These are phyloP conservation scores for Microplitis demolitor DNA, from an alignment of 1,140 invertebrate species.

Conservation along the genomic window DNA sequence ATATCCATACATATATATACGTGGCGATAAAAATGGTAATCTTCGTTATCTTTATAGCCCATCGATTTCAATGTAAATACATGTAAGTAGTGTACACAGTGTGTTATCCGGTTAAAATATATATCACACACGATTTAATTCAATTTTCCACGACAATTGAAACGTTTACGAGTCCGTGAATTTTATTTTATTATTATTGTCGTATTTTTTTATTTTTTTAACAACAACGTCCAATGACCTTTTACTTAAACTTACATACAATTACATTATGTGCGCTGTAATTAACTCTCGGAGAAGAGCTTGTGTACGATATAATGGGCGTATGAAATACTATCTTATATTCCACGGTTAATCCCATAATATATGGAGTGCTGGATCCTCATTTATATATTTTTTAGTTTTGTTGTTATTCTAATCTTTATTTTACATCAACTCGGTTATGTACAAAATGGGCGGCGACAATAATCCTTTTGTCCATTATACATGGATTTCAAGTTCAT, in stretches of 20 bases:
- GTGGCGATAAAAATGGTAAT: conserved; percentile 10
- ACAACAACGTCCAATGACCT: neutral
- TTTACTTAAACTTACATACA: neutral
- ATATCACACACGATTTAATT: neutral
- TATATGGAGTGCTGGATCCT: neutral
- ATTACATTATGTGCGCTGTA: neutral
- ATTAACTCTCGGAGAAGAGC: neutral
- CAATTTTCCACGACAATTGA: conserved; percentile 12
- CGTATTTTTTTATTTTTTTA: neutral
- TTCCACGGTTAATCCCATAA: neutral
- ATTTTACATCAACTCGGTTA: too few relatives aligned
- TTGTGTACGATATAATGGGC: neutral
- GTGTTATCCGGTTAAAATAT: neutral
- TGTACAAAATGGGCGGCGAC: too few relatives aligned
- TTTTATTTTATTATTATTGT: neutral
- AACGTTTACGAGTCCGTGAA: neutral
- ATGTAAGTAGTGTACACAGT: neutral
- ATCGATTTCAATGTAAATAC: conserved; percentile 13
- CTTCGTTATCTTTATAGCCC: conserved; percentile 13
- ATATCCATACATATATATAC: neutral
- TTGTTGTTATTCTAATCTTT: neutral
- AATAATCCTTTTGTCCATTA: too few relatives aligned
- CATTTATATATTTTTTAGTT: neutral
- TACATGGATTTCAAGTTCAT: too few relatives aligned
- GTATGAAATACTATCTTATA: neutral